Evolutionary conservation across 2,888 invertebrate genomes (phyloP).

Genomic region (Melinopterus prodromus): DNA sequence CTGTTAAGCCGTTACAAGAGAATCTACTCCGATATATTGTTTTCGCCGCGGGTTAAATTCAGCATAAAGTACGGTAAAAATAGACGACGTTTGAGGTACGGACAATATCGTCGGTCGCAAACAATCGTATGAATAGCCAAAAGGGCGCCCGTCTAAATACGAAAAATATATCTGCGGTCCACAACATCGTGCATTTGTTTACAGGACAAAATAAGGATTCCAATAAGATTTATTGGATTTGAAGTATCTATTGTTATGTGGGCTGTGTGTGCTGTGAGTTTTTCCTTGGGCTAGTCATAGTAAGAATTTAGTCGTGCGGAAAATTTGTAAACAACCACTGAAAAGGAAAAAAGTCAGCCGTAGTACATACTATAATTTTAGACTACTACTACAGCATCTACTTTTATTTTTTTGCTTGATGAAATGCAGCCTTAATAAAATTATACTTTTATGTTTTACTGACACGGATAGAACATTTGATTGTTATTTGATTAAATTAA

Average conservation of each 20-base stretch:
- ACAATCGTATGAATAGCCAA: slow-evolving; percentile 11
- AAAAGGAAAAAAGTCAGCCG: too few relatives aligned
- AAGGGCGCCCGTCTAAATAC: not conserved
- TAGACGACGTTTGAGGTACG: slow-evolving; percentile 12
- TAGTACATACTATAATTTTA: too few relatives aligned
- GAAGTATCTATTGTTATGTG: not conserved
- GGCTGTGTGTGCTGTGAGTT: too few relatives aligned
- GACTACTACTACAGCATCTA: too few relatives aligned
- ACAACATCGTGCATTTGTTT: not conserved
- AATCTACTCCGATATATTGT: slow-evolving; percentile 23
- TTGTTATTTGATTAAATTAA: too few relatives aligned
- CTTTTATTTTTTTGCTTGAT: too few relatives aligned
- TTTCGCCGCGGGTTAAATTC: slow-evolving; percentile 19
- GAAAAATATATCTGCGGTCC: not conserved
- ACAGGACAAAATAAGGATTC: not conserved
- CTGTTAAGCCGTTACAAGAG: slow-evolving; percentile 9
- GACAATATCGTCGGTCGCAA: slow-evolving; percentile 14
- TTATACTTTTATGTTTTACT: too few relatives aligned
- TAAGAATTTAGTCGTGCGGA: too few relatives aligned
- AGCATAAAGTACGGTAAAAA: slow-evolving; percentile 19
- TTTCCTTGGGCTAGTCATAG: too few relatives aligned
- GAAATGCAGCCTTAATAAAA: too few relatives aligned
- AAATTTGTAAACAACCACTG: too few relatives aligned
- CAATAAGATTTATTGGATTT: slow-evolving; percentile 4
- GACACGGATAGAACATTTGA: too few relatives aligned